phyloP scores from a whole-genome alignment of 2,797 vertebrate genomes.

The Malacoctenus gilli region DNA sequence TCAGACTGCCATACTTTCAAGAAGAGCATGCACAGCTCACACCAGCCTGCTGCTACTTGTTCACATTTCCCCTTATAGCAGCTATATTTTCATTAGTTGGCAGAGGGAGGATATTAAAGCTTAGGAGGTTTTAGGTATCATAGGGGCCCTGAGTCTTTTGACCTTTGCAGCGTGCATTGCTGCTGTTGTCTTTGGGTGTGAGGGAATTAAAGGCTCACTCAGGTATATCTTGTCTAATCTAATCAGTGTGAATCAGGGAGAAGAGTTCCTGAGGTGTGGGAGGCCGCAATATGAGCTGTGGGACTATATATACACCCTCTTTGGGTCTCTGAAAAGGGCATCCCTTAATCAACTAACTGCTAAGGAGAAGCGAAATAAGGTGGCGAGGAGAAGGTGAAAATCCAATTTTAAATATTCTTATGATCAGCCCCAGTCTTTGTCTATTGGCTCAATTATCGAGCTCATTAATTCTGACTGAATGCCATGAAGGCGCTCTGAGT shows the following conservation, averaged over 20 bases:
- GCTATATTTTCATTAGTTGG: conserved; percentile 54
- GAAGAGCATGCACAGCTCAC: neutral
- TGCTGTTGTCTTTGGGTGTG: conserved; percentile 60
- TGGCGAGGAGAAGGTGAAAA: conserved; percentile 19
- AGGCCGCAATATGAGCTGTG: conserved; percentile 58
- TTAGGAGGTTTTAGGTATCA: conserved; percentile 52
- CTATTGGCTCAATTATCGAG: neutral
- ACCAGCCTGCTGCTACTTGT: conserved; percentile 18
- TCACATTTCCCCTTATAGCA: conserved; percentile 13
- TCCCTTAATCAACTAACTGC: conserved; percentile 56
- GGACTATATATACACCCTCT: conserved; percentile 39
- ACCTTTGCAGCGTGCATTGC: conserved; percentile 55
- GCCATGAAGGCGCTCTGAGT: neutral
- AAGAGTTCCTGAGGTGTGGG: conserved; percentile 36
- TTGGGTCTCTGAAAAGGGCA: conserved; percentile 61
- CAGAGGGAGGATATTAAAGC: conserved; percentile 55
- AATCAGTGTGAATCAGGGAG: conserved; percentile 51
- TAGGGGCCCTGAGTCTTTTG: conserved; percentile 56
- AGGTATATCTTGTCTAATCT: conserved; percentile 57
- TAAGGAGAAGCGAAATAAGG: conserved; percentile 8
- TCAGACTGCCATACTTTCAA: conserved; percentile 2
- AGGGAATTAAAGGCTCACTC: conserved; percentile 67
- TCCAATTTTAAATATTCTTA: conserved; percentile 30
- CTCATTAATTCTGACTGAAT: conserved; percentile 19
- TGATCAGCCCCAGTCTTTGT: neutral